Base-by-base conservation (phyloP, 2,888 invertebrate genomes). In the Kuschelorhynchus macadamiae region DNA sequence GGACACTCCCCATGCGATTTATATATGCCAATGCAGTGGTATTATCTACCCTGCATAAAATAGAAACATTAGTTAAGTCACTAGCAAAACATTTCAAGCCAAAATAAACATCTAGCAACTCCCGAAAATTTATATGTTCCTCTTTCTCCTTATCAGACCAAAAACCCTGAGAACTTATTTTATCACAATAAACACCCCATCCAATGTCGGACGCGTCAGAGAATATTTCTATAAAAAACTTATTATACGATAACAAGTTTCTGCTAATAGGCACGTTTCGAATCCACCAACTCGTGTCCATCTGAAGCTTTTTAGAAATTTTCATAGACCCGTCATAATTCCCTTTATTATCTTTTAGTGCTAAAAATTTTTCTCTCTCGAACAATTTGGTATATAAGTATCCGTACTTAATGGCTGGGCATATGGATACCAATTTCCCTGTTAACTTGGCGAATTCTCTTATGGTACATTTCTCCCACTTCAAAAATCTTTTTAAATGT, bases 351-450 rank as follows among this genome's bases (percentile, higher is more conserved):
- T 21, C n/a, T 18, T 46, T 63, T 57, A 11, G 18, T 53, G 20
- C 55, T 36, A 16, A 25, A 25, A 25, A 25, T 25, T 25, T 25
- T 25, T 25, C 25, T 25, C 25, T 25, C 25, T 25, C 25, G 50
- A n/a, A 12, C 25, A 59, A 50, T 47, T 33, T 53, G 53, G 49
- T 41, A 11, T 21, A 14, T 71, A 25, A 25, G 7, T 25, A 25
- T 25, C 25, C 25, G 25, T 25, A 25, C 7, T 25, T 25, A 25
- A 25, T 59, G 1, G 74, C 73, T 8, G 72, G 75, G 25, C 72
- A 73, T 7, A 62, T 67, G n/a, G 74, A 70, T 14, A 46, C 21
- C 9, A 25, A 25, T 25, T 25, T 25, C 25, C 72, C 72, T 20
- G 68, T 25, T 18, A 74, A 47, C 2, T 46, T 33, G 3, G 73